A percentile compares a stretch with the other conserved stretches of the same genome.
These are phyloP conservation scores for Lepidochitona cinerea DNA, from an alignment of 2,888 invertebrate genomes.

Conservation along the genomic window DNA sequence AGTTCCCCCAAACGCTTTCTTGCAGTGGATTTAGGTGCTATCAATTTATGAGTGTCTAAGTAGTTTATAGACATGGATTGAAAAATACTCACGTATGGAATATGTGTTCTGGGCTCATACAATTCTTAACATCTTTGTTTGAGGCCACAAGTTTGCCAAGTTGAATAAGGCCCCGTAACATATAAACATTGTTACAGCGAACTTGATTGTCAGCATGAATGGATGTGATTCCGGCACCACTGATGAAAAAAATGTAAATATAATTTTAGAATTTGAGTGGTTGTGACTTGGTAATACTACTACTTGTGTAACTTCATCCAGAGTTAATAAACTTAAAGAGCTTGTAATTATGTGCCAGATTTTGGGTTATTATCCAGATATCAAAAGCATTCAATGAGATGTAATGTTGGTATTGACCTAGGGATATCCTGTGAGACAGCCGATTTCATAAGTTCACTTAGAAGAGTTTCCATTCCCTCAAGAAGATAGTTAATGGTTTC, in stretches of 20 bases:
- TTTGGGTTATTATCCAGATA: not conserved
- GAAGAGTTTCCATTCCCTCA: conserved; percentile 60
- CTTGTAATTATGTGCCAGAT: not conserved
- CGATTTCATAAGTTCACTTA: conserved; percentile 54
- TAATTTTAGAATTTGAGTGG: too few species aligned
- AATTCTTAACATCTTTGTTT: conserved; percentile 49
- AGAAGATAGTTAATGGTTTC: conserved; percentile 59
- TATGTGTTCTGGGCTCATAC: conserved; percentile 58
- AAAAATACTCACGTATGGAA: conserved; percentile 58
- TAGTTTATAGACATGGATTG: not conserved
- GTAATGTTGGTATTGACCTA: too few species aligned
- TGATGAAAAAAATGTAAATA: not conserved
- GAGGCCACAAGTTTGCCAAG: conserved; percentile 52
- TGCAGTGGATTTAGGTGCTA: too few species aligned
- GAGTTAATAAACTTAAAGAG: too few species aligned
- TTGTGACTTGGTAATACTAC: too few species aligned
- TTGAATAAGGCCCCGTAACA: conserved; percentile 62
- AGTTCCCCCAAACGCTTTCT: too few species aligned
- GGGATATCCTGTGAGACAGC: too few species aligned
- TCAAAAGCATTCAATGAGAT: too few species aligned
- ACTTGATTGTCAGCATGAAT: conserved; percentile 56
- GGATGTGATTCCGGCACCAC: not conserved
- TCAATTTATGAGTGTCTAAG: too few species aligned
- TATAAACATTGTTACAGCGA: conserved; percentile 57
- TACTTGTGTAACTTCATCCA: too few species aligned